Evolutionary conservation across 2,797 vertebrate species (phyloP).

Genomic region (Ataeniobius toweri): DNA sequence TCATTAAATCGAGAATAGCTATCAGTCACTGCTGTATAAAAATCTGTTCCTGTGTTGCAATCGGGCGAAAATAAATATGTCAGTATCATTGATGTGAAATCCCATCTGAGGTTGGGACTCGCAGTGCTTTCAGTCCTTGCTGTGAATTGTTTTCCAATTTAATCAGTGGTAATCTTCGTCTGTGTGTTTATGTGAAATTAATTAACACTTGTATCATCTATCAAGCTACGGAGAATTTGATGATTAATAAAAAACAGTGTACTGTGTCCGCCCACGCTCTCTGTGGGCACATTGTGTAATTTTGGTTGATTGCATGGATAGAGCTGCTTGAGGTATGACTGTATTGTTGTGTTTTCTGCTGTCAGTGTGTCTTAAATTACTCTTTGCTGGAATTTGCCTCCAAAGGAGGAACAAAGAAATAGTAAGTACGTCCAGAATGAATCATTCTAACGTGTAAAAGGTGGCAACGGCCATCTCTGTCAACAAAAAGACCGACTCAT

Average conservation of each 20-base stretch:
- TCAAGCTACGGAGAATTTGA: conserved; percentile 65
- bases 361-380: conserved; percentile 55
- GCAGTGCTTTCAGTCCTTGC: conserved; percentile 22
- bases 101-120: conserved; percentile 41
- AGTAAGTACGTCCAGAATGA: conserved; percentile 48
- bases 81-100: conserved; percentile 49
- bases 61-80: conserved; percentile 46
- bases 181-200: conserved; percentile 65
- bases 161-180: conserved; percentile 53
- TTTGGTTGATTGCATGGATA: conserved; percentile 57
- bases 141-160: conserved; percentile 55
- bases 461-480: conserved; percentile 30
- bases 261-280: conserved; percentile 62
- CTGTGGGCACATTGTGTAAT: conserved; percentile 64
- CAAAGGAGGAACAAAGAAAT: conserved; percentile 55
- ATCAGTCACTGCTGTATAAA: conserved; percentile 44
- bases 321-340: conserved; percentile 60
- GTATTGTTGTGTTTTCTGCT: conserved; percentile 44
- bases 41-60: conserved; percentile 52
- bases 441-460: conserved; percentile 43
- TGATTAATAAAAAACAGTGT: conserved; percentile 70
- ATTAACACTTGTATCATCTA: conserved; percentile 69
- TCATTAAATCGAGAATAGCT: conserved; percentile 67
- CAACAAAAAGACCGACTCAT: conserved; percentile 13
- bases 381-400: conserved; percentile 48